Base-by-base conservation (phyloP, 2,113 vertebrate genomes). In the Pampusana beccarii region DNA sequence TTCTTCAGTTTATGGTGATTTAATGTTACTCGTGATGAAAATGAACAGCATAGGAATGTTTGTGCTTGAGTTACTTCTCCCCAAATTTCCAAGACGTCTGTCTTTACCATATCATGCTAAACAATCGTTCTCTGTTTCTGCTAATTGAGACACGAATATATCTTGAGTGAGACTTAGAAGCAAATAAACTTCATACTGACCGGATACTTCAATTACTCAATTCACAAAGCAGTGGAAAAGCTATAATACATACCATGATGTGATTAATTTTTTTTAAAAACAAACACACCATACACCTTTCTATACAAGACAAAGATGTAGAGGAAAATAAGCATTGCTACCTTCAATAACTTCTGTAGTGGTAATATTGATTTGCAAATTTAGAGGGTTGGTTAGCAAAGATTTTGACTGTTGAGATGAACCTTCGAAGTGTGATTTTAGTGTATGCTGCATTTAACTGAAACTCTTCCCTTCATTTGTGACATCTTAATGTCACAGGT, bases 221-320 rank as follows among this genome's bases (percentile, higher is more conserved):
- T 50, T 51, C 18, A 53, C 34, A 48, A 56, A 34, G 38, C 33
- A 50, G 33, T 23, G 17, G 15, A 67, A 85, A 84, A 74, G 8
- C 6, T 5, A 5, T 5, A 57, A 48, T 46, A 46, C 3, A 3
- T 62, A n/a, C 11, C 6, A 56, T 0, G 0, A 42, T 44, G 12
- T 6, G 65, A 42, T 40, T 1, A 25, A 3, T 40, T 69, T 50
- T 50, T 81, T 69, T 73, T 11, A 78, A 53, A 20, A 50, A 16
- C 20, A 42, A 33, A 16, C 53, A 31, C 54, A 8, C 0, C 25
- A 14, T 0, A 4, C 8, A 40, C 10, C 31, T 88, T 90, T 67
- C 38, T 60, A 60, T 80, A 51, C 2, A 11, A 80, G 34, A 20
- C 3, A 3, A 57, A 80, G 28, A 2, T 10, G 5, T 11, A 67